phyloP scores from a whole-genome alignment of 1,140 invertebrate species.

The Meloidogyne floridensis region DNA sequence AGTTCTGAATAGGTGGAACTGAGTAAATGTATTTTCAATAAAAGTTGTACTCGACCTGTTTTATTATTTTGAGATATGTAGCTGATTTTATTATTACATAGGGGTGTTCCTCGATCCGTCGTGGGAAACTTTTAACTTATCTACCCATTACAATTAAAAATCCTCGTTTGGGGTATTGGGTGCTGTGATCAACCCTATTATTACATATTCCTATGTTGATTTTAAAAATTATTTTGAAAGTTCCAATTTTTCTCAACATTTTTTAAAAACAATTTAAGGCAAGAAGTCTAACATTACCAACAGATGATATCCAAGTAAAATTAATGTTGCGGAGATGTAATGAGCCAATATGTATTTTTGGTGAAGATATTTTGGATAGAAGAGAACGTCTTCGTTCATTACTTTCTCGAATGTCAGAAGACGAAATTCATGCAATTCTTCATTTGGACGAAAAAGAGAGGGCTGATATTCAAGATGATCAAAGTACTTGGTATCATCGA shows the following conservation, averaged over 20 bases:
- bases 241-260: no score
- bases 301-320: constrained; percentile 64
- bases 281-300: constrained; percentile 47
- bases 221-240: no score
- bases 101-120: no score
- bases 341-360: constrained; percentile 65
- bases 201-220: no score
- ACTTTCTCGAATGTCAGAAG: constrained; percentile 57
- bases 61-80: no score
- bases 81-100: no score
- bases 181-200: no score
- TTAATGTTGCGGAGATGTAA: constrained; percentile 59
- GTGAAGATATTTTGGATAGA: constrained; percentile 63
- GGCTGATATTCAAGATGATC: constrained; percentile 47
- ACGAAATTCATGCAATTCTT: constrained; percentile 57
- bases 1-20: no score
- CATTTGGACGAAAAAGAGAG: constrained; percentile 53
- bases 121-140: no score
- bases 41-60: no score
- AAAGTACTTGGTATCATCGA: constrained; percentile 60
- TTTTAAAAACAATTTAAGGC: neutral
- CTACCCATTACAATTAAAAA: neutral
- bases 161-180: no score
- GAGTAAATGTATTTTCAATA: no score
- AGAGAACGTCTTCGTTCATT: constrained; percentile 58